Evolutionary conservation across 53 echinoderm and acorn worm species (phyloP).

Genomic region (Crossaster papposus): DNA sequence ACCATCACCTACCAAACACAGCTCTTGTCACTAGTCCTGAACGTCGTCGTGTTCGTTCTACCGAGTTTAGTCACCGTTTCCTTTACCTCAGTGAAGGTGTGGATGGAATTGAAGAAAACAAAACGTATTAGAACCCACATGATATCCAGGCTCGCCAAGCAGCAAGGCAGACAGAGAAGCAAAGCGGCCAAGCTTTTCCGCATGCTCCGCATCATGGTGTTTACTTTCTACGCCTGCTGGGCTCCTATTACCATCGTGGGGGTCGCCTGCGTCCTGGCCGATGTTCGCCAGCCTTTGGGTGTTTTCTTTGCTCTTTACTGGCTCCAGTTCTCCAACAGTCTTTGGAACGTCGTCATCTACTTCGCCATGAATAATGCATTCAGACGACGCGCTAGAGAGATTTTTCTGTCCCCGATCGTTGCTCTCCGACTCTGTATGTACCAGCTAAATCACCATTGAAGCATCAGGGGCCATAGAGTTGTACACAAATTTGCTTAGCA

Average conservation of each 20-base stretch:
- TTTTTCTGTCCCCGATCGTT: not conserved
- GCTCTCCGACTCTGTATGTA: no score
- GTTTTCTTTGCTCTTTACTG: conserved; percentile 33
- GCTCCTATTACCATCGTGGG: conserved; percentile 26
- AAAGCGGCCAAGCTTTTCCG: conserved; percentile 23
- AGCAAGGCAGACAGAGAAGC: not conserved
- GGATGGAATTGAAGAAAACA: not conserved
- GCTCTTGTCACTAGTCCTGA: not conserved
- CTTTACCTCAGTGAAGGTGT: not conserved
- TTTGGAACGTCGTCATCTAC: conserved; percentile 59
- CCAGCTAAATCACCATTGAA: no score
- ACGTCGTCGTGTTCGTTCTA: not conserved
- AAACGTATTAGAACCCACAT: not conserved
- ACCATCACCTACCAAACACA: conserved; percentile 43
- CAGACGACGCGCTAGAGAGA: not conserved
- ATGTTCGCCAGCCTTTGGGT: not conserved
- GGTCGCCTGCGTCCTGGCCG: not conserved
- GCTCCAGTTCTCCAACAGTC: conserved; percentile 42
- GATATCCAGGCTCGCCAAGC: not conserved
- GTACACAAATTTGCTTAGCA: no score
- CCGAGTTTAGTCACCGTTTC: conserved; percentile 26
- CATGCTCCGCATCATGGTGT: conserved; percentile 12
- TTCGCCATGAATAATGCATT: conserved; percentile 21
- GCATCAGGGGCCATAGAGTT: no score
- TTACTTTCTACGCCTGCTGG: conserved; percentile 46